Evolutionary conservation across 1,140 invertebrate genomes (phyloP).

Genomic region (Ceratoteleas bidentatus): DNA sequence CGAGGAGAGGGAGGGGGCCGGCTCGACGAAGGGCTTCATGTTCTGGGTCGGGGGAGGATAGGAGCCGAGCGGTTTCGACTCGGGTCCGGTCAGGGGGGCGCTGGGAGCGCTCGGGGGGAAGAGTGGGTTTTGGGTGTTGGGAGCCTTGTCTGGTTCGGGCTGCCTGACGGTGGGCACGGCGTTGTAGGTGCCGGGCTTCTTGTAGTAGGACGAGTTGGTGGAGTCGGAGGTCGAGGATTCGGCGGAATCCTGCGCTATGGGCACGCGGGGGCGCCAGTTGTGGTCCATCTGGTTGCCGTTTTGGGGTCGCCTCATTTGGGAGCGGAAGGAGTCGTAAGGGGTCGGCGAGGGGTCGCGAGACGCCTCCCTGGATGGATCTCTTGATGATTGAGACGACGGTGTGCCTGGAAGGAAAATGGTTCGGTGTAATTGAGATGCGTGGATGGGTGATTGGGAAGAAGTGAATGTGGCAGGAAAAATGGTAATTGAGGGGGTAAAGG

Average conservation of each 20-base stretch:
- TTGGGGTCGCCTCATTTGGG: conserved; percentile 70
- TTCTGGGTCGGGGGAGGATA: not conserved
- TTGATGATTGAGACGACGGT: conserved; percentile 76
- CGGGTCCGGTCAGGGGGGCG: not conserved
- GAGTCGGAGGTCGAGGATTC: conserved; percentile 40
- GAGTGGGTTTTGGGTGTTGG: conserved; percentile 1
- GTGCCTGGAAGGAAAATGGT: conserved; percentile 68
- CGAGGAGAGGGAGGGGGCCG: not conserved
- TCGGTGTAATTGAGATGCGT: too few relatives aligned
- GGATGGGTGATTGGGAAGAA: too few relatives aligned
- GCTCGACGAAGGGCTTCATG: conserved; percentile 25
- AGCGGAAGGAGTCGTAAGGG: conserved; percentile 72
- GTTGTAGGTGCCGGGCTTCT: conserved; percentile 26
- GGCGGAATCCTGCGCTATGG: conserved; percentile 27
- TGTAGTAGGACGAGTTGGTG: conserved; percentile 42
- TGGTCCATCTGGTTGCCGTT: conserved; percentile 59
- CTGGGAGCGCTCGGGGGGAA: conserved; percentile 1
- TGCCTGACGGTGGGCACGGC: not conserved
- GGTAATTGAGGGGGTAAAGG: too few relatives aligned
- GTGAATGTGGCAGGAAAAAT: too few relatives aligned
- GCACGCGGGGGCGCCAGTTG: conserved; percentile 39
- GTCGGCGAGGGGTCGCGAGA: conserved; percentile 78
- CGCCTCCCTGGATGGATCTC: conserved; percentile 75
- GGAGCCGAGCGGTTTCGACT: not conserved
- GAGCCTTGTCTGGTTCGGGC: conserved; percentile 10